Percentiles rank a stretch among this genome's conserved stretches.
phyloP scores from a whole-genome alignment of 2,888 invertebrate species.

The Zhuqinia jingwanae region DNA sequence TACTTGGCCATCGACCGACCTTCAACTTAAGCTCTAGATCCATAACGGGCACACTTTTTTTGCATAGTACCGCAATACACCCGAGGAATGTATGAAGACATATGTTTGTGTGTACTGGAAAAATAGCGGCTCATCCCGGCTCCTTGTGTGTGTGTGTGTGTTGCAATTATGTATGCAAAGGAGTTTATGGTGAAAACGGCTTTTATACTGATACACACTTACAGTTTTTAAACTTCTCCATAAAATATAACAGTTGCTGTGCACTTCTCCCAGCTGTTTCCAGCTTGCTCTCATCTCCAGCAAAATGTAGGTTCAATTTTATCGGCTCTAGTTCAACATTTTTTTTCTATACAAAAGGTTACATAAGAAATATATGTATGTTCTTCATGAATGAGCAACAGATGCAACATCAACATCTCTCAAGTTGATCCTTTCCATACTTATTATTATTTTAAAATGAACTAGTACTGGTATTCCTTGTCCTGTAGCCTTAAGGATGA shows the following conservation, averaged over 20 bases:
- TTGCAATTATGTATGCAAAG: not conserved
- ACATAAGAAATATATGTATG: not conserved
- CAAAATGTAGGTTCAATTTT: not conserved
- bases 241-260: conserved; percentile 57
- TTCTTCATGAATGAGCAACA: conserved; percentile 52
- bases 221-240: conserved; percentile 31
- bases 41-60: not conserved
- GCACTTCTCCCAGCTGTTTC: conserved; percentile 48
- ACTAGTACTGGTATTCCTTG: conserved; percentile 51
- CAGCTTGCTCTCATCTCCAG: conserved; percentile 42
- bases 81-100: not conserved
- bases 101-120: not conserved
- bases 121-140: conserved; percentile 10
- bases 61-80: not conserved
- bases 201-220: not conserved
- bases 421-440: conserved; percentile 33
- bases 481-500: conserved; percentile 32
- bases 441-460: conserved; percentile 30
- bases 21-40: conserved; percentile 5
- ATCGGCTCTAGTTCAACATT: not conserved
- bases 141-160: no score
- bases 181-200: not conserved
- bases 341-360: not conserved
- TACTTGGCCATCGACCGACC: conserved; percentile 45
- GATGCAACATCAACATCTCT: conserved; percentile 50